phyloP scores from a whole-genome alignment of 2,797 vertebrate species.

The Morelia viridis region DNA sequence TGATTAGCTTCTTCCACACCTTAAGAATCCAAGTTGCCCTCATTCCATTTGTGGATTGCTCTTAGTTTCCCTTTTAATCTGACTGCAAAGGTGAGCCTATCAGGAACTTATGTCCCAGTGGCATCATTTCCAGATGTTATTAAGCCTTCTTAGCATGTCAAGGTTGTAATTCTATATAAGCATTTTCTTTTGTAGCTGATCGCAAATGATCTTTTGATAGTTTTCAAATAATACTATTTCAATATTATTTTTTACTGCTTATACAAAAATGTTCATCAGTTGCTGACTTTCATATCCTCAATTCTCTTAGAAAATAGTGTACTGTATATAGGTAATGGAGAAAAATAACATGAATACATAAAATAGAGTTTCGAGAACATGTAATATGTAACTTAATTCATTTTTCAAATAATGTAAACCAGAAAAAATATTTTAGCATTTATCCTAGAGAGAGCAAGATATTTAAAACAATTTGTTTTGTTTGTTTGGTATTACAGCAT shows the following conservation, averaged over 20 bases:
- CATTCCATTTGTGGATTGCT: neutral
- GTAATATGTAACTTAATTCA: neutral
- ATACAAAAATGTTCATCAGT: neutral
- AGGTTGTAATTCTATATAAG: neutral
- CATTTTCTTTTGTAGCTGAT: neutral
- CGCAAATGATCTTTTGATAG: neutral
- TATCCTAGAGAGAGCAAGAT: neutral
- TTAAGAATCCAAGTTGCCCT: neutral
- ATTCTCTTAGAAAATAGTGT: neutral
- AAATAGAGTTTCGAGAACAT: neutral
- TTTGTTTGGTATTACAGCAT: neutral
- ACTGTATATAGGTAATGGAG: neutral
- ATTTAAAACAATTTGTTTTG: neutral
- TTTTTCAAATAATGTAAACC: neutral
- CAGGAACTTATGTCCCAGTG: neutral
- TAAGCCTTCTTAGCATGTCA: neutral
- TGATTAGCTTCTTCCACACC: neutral
- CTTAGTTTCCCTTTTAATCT: neutral
- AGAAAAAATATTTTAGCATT: neutral
- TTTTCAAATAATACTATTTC: neutral
- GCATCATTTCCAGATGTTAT: neutral
- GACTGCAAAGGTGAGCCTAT: neutral
- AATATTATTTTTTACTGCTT: neutral
- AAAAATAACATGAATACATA: neutral
- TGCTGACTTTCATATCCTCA: neutral